Evolutionary conservation across 2,888 invertebrate genomes (phyloP).

Genomic region (Stegana nigrithorax): DNA sequence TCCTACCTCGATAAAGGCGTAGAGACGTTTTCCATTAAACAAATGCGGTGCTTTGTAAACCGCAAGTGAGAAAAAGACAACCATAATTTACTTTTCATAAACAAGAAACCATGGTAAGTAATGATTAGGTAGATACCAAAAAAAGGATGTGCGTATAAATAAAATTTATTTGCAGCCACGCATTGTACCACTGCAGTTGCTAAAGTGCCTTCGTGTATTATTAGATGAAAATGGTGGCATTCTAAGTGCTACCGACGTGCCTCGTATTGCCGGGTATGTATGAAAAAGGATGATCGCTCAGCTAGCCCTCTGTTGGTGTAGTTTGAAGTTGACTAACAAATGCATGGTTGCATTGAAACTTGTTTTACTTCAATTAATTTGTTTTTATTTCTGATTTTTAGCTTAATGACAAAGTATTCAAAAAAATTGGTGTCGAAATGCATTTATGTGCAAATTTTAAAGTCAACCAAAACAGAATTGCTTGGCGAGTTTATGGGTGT

Average conservation of each 20-base stretch:
- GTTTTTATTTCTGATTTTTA: slow-evolving; percentile 75
- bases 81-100: slow-evolving; percentile 11
- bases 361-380: slow-evolving; percentile 17
- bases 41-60: slow-evolving; percentile 1
- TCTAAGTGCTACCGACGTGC: slow-evolving; percentile 87
- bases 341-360: neutral
- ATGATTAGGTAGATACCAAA: slow-evolving; percentile 1
- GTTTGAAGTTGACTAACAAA: neutral
- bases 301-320: neutral
- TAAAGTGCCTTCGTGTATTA: slow-evolving; percentile 89
- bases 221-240: slow-evolving; percentile 88
- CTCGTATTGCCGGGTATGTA: slow-evolving; percentile 84
- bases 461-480: slow-evolving; percentile 84
- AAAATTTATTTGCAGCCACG: slow-evolving; percentile 89
- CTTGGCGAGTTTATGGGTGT: slow-evolving; percentile 89
- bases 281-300: neutral
- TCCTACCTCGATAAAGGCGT: too few species aligned
- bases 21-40: too few species aligned
- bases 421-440: slow-evolving; percentile 96
- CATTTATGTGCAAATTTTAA: slow-evolving; percentile 92
- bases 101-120: slow-evolving; percentile 40
- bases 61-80: slow-evolving; percentile 32
- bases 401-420: slow-evolving; percentile 95
- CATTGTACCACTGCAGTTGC: slow-evolving; percentile 88
- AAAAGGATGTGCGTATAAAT: neutral